Conservation (phyloP, 2,797 vertebrate genomes). For the Myotis daubentonii region DNA sequence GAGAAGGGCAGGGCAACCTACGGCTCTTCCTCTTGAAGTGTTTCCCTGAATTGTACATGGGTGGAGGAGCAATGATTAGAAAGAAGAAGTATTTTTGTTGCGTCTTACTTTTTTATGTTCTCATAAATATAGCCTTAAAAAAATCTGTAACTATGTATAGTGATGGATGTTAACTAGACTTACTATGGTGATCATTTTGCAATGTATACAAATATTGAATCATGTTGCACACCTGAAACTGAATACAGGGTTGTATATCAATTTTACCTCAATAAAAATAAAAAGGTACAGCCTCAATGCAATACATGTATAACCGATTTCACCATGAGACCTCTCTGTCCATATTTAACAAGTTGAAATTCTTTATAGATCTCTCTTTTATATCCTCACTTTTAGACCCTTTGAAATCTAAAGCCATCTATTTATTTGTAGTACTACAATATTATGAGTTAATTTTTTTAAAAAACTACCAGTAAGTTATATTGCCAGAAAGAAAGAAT, state of each 20-base stretch:
- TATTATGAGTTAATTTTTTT: background rate
- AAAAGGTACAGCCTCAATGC: background rate
- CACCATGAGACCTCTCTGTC: background rate
- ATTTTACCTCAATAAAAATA: background rate
- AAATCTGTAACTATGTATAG: background rate
- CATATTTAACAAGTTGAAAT: background rate
- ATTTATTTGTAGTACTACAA: background rate
- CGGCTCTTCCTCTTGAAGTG: background rate
- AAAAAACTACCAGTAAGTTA: background rate
- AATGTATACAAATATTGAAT: background rate
- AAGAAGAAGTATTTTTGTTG: background rate
- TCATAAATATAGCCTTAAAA: background rate
- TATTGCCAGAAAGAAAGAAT: background rate
- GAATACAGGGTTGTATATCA: background rate
- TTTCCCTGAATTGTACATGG: background rate
- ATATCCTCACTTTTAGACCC: background rate
- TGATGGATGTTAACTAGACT: background rate
- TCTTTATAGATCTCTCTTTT: background rate
- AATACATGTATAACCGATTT: background rate
- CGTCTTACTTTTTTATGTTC: background rate
- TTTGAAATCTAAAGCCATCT: conserved; percentile 15
- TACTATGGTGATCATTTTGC: background rate
- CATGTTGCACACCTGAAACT: background rate
- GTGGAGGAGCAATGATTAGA: background rate
- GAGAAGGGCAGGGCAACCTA: background rate